Conservation (phyloP, 2,888 invertebrate genomes). For the Napeogenes inachia region DNA sequence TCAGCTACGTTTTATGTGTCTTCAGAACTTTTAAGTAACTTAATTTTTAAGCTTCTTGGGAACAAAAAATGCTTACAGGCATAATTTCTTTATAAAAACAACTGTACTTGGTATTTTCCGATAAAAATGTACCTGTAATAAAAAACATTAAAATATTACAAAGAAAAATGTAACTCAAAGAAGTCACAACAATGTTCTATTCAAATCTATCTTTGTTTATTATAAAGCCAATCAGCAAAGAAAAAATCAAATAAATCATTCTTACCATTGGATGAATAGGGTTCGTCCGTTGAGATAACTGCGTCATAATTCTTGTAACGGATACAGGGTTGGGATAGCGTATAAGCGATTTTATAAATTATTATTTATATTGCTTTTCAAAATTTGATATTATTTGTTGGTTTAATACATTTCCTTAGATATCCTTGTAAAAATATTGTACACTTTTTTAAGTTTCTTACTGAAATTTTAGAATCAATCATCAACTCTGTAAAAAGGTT, state of each 20-base stretch:
- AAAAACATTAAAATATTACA: not conserved
- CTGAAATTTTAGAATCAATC: no score
- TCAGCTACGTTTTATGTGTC: constrained; percentile 5
- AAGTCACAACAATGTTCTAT: not conserved
- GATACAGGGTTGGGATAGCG: not conserved
- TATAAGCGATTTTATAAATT: constrained; percentile 9
- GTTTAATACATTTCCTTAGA: no score
- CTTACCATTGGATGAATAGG: constrained; percentile 15
- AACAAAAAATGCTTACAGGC: not conserved
- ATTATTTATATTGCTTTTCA: no score
- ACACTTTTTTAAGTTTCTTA: no score
- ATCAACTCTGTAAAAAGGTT: no score
- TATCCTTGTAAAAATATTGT: no score
- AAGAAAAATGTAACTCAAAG: not conserved
- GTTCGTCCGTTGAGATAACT: constrained; percentile 23
- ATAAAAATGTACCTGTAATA: not conserved
- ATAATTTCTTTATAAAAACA: no score
- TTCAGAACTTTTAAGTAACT: constrained; percentile 2
- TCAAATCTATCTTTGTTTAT: not conserved
- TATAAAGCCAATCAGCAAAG: constrained; percentile 1
- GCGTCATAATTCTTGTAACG: constrained; percentile 24
- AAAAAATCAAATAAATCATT: not conserved
- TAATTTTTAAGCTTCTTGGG: not conserved
- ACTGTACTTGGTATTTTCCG: not conserved
- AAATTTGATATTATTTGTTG: not conserved